Evolutionary conservation across 2,113 vertebrate genomes (phyloP), one percentile per base, ranked within the genome.

Genomic region (Syrrhaptes paradoxus): DNA sequence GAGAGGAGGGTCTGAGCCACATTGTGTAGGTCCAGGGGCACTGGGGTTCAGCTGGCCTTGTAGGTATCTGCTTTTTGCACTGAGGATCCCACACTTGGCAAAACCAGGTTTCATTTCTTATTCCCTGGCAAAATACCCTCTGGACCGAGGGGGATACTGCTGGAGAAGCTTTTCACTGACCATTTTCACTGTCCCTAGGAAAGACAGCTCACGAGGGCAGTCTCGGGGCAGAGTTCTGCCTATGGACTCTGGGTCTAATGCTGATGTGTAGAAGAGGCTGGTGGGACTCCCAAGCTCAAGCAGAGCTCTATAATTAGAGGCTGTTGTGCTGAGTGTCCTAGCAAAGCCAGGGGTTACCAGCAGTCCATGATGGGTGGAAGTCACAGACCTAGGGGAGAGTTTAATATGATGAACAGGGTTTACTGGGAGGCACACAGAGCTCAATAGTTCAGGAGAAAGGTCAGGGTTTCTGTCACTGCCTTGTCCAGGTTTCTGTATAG

Each of bases 1-100:
- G 38, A 52, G 24, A 15, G 80, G 25, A 71, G 59, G 49, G 10
- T 18, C 58, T 25, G 48, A 41, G 74, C 49, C 49, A 38, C 34
- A 13, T 54, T 16, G 0, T 11, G 20, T 2, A 6, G 21, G 12
- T 10, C 6, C 13, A 3, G 25, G 29, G 43, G 46, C 22, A 4
- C 38, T 68, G 65, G 34, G 7, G 32, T 38, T 38, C 62, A 51
- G 38, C 43, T 11, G 10, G 25, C 52, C 15, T 32, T 48, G 15
- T 3, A 59, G 51, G 7, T 5, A 9, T 4, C 61, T 58, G 1
- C 49, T n/a, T 54, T 43, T 34, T 29, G 65, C 38, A 13, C 43
- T 13, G 67, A 52, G 21, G 9, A 19, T 67, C 38, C 45, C 72
- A 25, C n/a, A 2, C 1, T 32, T 62, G 74, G 45, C 43, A 63